phyloP scores from a whole-genome alignment of 1,140 invertebrate genomes.

The Temnothorax curvispinosus region DNA sequence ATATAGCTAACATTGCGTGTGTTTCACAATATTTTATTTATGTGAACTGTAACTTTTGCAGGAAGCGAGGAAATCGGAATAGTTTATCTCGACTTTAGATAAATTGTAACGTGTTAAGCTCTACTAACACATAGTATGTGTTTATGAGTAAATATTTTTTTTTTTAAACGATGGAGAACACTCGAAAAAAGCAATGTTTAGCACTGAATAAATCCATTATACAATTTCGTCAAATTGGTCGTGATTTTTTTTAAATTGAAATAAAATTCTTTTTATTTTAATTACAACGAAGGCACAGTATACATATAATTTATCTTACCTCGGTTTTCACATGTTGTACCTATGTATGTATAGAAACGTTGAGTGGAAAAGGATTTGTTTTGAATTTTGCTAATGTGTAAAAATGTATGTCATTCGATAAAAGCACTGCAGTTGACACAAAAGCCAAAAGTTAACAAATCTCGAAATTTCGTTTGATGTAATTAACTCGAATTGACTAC shows the following conservation, averaged over 20 bases:
- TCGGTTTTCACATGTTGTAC: conserved; percentile 56
- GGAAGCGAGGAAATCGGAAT: neutral
- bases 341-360: conserved; percentile 58
- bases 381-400: conserved; percentile 39
- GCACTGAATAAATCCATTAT: neutral
- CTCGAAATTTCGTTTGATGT: conserved; percentile 11
- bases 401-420: conserved; percentile 32
- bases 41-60: conserved; percentile 35
- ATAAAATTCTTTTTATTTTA: conserved; percentile 32
- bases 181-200: neutral
- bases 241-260: conserved; percentile 16
- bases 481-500: conserved; percentile 33
- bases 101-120: conserved; percentile 21
- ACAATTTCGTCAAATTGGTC: neutral
- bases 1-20: conserved; percentile 47
- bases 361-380: conserved; percentile 56
- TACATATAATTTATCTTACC: conserved; percentile 5
- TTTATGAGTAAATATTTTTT: conserved; percentile 25
- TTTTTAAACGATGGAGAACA: neutral
- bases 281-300: neutral
- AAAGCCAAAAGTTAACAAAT: neutral
- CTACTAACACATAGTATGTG: conserved; percentile 35
- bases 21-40: conserved; percentile 55
- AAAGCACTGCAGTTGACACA: conserved; percentile 23
- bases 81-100: conserved; percentile 49